Percentiles rank a stretch among this genome's conserved stretches.
Conservation (phyloP, 2,888 invertebrate genomes). For the Acleris cristana region DNA sequence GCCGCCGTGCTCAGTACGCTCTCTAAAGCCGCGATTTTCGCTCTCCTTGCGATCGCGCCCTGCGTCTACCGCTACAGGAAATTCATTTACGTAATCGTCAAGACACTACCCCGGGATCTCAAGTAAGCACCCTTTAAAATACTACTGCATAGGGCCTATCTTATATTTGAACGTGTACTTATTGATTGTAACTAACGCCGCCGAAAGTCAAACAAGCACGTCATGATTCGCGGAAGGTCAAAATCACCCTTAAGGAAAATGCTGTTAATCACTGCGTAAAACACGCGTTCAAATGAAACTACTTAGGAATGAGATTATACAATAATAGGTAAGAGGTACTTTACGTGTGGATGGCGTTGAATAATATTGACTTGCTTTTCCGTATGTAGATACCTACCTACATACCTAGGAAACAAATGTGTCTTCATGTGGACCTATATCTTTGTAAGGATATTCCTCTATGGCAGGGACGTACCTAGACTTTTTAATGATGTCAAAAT, state of each 20-base stretch:
- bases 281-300: neutral
- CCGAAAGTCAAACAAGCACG: neutral
- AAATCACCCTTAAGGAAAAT: constrained; percentile 5
- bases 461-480: too few species aligned
- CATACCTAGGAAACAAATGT: neutral
- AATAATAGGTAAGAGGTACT: too few species aligned
- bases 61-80: constrained; percentile 82
- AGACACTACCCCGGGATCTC: constrained; percentile 86
- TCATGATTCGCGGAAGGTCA: neutral
- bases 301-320: too few species aligned
- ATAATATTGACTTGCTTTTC: neutral
- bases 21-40: constrained; percentile 89
- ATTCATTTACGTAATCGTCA: constrained; percentile 85
- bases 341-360: too few species aligned
- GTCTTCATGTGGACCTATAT: neutral
- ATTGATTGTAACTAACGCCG: constrained; percentile 17
- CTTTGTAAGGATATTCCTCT: too few species aligned
- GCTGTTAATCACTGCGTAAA: neutral
- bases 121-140: constrained; percentile 80
- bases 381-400: neutral
- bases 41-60: constrained; percentile 81
- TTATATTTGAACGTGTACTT: constrained; percentile 28
- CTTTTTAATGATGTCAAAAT: too few species aligned
- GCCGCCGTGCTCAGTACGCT: constrained; percentile 85
- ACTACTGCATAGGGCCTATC: constrained; percentile 9